Evolutionary conservation across 2,888 invertebrate species (phyloP), one percentile per base, ranked within the genome.

Genomic region (Lithophane socia): DNA sequence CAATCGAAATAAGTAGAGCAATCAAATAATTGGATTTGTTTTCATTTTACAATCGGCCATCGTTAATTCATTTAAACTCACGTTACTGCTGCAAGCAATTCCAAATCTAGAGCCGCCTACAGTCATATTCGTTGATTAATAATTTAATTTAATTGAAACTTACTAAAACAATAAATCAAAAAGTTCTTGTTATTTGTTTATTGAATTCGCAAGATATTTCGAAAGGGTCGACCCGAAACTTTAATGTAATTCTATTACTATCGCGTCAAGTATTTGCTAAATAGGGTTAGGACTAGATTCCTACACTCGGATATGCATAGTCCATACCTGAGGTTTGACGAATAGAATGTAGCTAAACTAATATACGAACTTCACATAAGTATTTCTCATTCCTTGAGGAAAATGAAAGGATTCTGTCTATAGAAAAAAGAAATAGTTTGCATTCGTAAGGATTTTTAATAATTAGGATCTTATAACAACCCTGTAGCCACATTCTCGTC

Each of bases 141-240:
- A 73, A 84, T 82, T 77, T 84, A 84, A 84, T 83, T 85, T 75
- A 82, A 82, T 75, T 86, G 75, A 79, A 85, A 71, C 73, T 79
- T 83, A 73, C 73, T 75, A 73, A 73, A 73, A 63, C 70, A 78
- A 71, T 84, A 78, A 82, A 84, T 84, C 78, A 75, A 75, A 84
- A 82, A 74, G 52, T 83, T 85, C 70, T 76, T n/a, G 64, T 37
- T 85, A 81, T 81, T 81, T 85, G 69, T 83, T 83, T 80, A 85
- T 85, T 70, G 69, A 67, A 80, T 63, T 54, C 10, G 68, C 49
- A 18, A 74, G 60, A 60, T 64, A 80, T 72, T 75, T 58, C 54
- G 72, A 75, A 81, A 85, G 75, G 85, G 64, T 73, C 47, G 67
- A 56, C n/a, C 42, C 70, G 8, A 81, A 76, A 63, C 60, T 71